A percentile compares a stretch with the other conserved stretches of the same genome.
These are phyloP conservation scores for Danio tinwini DNA, from an alignment of 2,797 vertebrate species.

Conservation along the genomic window DNA sequence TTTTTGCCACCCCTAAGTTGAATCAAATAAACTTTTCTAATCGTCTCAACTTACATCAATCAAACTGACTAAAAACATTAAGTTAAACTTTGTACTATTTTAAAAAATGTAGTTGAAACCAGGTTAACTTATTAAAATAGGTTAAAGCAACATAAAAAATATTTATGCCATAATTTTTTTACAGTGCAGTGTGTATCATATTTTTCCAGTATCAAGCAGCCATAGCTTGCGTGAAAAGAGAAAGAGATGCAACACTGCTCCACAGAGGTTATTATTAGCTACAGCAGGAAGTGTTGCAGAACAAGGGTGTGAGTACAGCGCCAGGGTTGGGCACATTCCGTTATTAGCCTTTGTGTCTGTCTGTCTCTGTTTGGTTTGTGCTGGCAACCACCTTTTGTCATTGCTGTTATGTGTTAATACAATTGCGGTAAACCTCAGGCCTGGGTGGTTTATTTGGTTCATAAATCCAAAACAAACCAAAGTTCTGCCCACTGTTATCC, in stretches of 20 bases:
- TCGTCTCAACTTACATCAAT: too few species aligned
- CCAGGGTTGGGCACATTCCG: slow-evolving; percentile 36
- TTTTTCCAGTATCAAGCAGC: not conserved
- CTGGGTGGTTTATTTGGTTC: slow-evolving; percentile 9
- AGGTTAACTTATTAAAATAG: too few species aligned
- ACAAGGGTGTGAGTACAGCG: slow-evolving; percentile 25
- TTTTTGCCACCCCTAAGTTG: too few species aligned
- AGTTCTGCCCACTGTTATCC: slow-evolving; percentile 13
- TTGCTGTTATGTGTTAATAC: slow-evolving; percentile 1
- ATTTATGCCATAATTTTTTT: too few species aligned
- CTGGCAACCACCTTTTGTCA: slow-evolving; percentile 27
- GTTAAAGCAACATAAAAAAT: too few species aligned
- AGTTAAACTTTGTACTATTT: too few species aligned
- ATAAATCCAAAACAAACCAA: slow-evolving; percentile 28
- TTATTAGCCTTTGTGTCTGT: slow-evolving; percentile 37
- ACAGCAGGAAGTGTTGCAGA: slow-evolving; percentile 47
- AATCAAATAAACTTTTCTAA: too few species aligned
- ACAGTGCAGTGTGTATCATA: too few species aligned
- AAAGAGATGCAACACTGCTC: slow-evolving; percentile 33
- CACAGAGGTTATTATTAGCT: slow-evolving; percentile 52
- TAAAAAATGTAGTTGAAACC: too few species aligned
- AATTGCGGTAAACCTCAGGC: slow-evolving; percentile 20
- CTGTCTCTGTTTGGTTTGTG: slow-evolving; percentile 18
- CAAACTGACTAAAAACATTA: too few species aligned
- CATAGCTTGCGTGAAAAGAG: not conserved